phyloP scores from a whole-genome alignment of 2,113 vertebrate species.

The Ailurus styani region DNA sequence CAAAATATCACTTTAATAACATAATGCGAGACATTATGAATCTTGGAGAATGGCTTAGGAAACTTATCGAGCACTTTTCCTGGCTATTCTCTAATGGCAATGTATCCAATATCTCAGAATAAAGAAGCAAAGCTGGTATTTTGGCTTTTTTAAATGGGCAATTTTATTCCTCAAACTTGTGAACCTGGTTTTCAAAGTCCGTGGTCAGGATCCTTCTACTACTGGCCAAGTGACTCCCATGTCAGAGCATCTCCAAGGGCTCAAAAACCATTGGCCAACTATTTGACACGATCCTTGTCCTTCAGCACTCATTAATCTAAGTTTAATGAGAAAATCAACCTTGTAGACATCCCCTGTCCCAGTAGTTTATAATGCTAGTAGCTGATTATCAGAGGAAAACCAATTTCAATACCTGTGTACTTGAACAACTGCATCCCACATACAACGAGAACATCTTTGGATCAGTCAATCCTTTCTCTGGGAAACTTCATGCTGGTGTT shows the following conservation, averaged over 20 bases:
- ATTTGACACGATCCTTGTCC: background rate
- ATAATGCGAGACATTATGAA: background rate
- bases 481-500: background rate
- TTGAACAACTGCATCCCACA: background rate
- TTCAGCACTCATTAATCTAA: background rate
- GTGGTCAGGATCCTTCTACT: background rate
- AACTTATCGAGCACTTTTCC: background rate
- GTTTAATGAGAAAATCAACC: conserved; percentile 9
- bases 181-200: background rate
- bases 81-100: background rate
- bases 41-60: background rate
- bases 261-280: background rate
- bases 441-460: background rate
- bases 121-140: background rate
- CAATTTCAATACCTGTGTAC: background rate
- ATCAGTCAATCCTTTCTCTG: background rate
- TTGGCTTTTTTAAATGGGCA: background rate
- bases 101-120: background rate
- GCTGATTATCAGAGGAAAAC: background rate
- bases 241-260: background rate
- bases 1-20: conserved; percentile 11
- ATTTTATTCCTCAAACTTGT: background rate
- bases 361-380: background rate
- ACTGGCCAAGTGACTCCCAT: background rate
- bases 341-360: background rate